Evolutionary conservation across 2,888 invertebrate species (phyloP), one percentile per base, ranked within the genome.

Genomic region (Ypsolopha scabrella): DNA sequence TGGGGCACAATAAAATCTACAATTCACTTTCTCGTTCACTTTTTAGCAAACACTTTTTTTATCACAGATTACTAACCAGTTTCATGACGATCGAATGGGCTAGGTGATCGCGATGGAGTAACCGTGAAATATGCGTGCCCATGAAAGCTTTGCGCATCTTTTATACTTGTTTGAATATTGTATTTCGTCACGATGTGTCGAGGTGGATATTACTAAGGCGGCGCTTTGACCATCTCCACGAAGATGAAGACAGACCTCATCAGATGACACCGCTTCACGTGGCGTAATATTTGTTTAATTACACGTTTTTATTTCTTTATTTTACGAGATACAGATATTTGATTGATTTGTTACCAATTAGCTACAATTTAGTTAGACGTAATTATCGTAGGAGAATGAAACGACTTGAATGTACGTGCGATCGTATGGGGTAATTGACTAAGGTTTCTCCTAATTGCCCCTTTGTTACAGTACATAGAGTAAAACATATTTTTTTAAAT

Each of bases 21-120:
- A 24, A 24, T 24, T 37, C 47, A 47, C 37, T 47, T 43, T 47
- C 47, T 24, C 24, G 24, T 24, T 24, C 24, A 24, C 24, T 24
- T 24, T 24, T 24, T 24, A 24, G 2, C 24, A 24, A 24, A 24
- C 24, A 47, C 37, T 47, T 36, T 7, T 11, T 13, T 8, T 35
- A 46, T 39, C n/a, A 10, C 7, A 41, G 39, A 52, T 50, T 59
- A 65, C 65, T 51, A 54, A 65, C 65, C 63, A 64, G 60, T 57
- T 62, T 65, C 64, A 65, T 65, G 48, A 52, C 60, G 47, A 35
- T 13, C 33, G 24, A 24, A 24, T 24, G 24, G 24, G 24, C 36
- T 11, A 35, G 43, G 36, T 50, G 50, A 8, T 43, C 50, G 11
- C 35, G 13, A n/a, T 48, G 13, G 33, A 39, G 48, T 7, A 33